phyloP scores from a whole-genome alignment of 2,113 vertebrate genomes.

The Pipra filicauda region DNA sequence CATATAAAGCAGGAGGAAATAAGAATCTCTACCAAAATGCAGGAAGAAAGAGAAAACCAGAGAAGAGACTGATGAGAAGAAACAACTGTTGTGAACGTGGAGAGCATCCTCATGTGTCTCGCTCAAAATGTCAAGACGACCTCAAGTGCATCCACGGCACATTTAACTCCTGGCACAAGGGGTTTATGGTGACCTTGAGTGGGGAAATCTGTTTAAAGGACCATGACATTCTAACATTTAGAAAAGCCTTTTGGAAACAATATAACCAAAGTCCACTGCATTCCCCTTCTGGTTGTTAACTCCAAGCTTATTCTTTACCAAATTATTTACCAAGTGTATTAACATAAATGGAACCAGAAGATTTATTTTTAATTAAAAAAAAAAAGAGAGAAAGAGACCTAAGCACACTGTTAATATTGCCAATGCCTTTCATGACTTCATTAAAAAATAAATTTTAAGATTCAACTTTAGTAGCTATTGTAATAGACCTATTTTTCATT shows the following conservation, averaged over 20 bases:
- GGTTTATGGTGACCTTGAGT: neutral
- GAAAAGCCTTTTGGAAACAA: neutral
- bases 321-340: conserved; percentile 55
- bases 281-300: neutral
- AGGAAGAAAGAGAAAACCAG: neutral
- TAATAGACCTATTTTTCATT: conserved; percentile 53
- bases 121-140: neutral
- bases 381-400: neutral
- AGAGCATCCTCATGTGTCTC: neutral
- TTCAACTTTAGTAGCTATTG: conserved; percentile 45
- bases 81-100: neutral
- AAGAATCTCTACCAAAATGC: neutral
- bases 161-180: neutral
- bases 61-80: neutral
- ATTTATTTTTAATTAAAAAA: conserved; percentile 57
- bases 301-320: neutral
- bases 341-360: conserved; percentile 18
- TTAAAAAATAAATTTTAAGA: conserved; percentile 60
- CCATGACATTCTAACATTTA: neutral
- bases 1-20: neutral
- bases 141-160: neutral
- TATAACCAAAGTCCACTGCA: neutral
- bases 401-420: conserved; percentile 39
- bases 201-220: neutral
- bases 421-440: conserved; percentile 37